Conservation (phyloP, 37 sponge, comb jelly and placozoan genomes). For the Chondrilla cf. caribensis region DNA sequence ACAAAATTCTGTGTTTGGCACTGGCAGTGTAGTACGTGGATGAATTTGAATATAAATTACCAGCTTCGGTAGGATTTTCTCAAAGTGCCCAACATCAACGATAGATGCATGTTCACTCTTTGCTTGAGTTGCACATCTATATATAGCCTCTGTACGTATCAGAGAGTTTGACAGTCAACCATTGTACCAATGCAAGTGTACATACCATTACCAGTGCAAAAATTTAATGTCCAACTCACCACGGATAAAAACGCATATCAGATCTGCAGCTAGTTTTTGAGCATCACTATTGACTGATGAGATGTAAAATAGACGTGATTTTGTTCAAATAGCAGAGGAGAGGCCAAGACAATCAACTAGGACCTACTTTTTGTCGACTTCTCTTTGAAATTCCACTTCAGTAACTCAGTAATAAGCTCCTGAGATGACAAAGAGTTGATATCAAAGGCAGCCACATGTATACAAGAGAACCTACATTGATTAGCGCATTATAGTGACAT, state of each 20-base stretch:
- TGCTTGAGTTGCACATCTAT: constrained; percentile 67
- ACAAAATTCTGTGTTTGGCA: too few relatives aligned
- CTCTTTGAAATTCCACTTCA: constrained; percentile 64
- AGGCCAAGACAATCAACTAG: too few relatives aligned
- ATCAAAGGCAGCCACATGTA: too few relatives aligned
- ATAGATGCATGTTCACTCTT: constrained; percentile 54
- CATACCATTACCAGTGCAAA: too few relatives aligned
- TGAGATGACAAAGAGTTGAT: too few relatives aligned
- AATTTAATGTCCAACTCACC: too few relatives aligned
- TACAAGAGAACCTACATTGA: too few relatives aligned
- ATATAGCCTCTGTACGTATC: constrained; percentile 46
- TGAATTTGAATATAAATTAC: too few relatives aligned
- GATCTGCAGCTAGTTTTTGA: constrained; percentile 46
- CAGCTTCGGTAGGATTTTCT: constrained; percentile 74
- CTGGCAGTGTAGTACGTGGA: too few relatives aligned
- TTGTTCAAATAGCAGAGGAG: too few relatives aligned
- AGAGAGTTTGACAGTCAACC: too few relatives aligned
- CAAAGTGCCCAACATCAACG: constrained; percentile 74
- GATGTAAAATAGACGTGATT: neutral
- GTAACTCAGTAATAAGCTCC: constrained; percentile 56
- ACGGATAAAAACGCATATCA: constrained; percentile 49
- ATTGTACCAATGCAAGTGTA: neutral
- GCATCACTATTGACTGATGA: constrained; percentile 68
- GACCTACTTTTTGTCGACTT: constrained; percentile 59
- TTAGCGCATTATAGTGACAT: too few relatives aligned